Evolutionary conservation across 2,797 vertebrate species (phyloP).

Genomic region (Halcyon leucocephala): DNA sequence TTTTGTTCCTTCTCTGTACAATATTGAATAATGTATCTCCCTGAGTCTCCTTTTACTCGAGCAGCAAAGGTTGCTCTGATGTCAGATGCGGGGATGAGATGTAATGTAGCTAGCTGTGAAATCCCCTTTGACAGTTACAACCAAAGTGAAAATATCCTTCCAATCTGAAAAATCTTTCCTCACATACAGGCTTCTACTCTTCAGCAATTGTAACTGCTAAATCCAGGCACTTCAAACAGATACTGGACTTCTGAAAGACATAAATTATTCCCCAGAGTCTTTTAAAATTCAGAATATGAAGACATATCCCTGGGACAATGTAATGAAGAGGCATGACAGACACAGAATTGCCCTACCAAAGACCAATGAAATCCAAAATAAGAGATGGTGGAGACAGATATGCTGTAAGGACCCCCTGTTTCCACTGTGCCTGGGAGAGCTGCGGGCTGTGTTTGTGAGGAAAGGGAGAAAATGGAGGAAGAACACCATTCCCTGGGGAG

Average conservation of each 20-base stretch:
- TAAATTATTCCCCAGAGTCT: not conserved
- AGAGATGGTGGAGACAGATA: not conserved
- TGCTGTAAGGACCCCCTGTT: not conserved
- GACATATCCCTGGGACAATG: not conserved
- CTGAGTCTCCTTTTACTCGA: not conserved
- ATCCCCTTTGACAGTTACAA: constrained; percentile 33
- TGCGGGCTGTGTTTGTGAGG: not conserved
- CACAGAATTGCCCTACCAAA: not conserved
- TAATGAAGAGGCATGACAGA: not conserved
- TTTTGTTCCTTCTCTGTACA: not conserved
- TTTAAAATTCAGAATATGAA: not conserved
- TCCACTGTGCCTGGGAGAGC: not conserved
- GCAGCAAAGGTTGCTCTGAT: constrained; percentile 34
- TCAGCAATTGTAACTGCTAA: not conserved
- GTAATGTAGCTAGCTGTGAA: constrained; percentile 15
- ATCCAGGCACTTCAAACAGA: not conserved
- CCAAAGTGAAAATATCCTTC: constrained; percentile 21
- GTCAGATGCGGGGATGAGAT: not conserved
- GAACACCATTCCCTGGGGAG: fast-evolving
- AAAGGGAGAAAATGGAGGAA: not conserved
- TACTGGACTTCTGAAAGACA: not conserved
- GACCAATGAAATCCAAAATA: not conserved
- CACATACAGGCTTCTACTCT: not conserved
- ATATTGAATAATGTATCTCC: not conserved
- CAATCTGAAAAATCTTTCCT: not conserved